A percentile compares a stretch with the other conserved stretches of the same genome.
phyloP scores from a whole-genome alignment of 2,888 invertebrate genomes.

The Arge pagana region DNA sequence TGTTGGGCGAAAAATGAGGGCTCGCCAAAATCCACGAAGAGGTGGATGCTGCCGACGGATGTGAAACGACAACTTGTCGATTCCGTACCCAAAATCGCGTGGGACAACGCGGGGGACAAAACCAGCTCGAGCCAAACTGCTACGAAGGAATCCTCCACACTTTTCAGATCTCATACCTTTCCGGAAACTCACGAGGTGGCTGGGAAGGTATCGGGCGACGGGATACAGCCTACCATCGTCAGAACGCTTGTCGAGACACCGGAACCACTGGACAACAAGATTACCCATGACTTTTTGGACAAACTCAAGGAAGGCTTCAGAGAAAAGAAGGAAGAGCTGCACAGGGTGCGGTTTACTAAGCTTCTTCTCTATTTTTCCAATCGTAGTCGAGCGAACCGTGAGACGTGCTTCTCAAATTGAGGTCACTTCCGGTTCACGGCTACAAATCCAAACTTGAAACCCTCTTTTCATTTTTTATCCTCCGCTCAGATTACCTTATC shows the following conservation, averaged over 20 bases:
- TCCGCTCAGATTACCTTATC: no score
- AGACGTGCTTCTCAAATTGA: no score
- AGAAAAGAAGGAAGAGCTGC: conserved; percentile 64
- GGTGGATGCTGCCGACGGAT: conserved; percentile 7
- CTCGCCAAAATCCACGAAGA: conserved; percentile 3
- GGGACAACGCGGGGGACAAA: conserved; percentile 20
- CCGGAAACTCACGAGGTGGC: no score
- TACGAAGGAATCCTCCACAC: conserved; percentile 4
- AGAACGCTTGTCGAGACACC: neutral
- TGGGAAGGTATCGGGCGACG: no score
- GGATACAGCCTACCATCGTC: no score
- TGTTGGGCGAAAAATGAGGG: neutral
- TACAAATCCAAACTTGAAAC: no score
- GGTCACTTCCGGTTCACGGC: no score
- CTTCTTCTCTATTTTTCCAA: conserved; percentile 3
- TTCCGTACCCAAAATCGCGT: no score
- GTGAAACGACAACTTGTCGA: no score
- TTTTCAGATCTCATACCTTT: neutral
- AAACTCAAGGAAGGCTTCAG: conserved; percentile 53
- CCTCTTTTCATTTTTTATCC: no score
- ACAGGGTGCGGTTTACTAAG: conserved; percentile 63
- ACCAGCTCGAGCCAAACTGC: conserved; percentile 13
- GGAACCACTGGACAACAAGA: neutral
- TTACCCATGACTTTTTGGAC: conserved; percentile 28
- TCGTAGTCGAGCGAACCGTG: neutral